Percentiles rank a stretch among this genome's conserved stretches.
Evolutionary conservation across 1,140 invertebrate genomes (phyloP).

Genomic region (Diachasmimorpha longicaudata): DNA sequence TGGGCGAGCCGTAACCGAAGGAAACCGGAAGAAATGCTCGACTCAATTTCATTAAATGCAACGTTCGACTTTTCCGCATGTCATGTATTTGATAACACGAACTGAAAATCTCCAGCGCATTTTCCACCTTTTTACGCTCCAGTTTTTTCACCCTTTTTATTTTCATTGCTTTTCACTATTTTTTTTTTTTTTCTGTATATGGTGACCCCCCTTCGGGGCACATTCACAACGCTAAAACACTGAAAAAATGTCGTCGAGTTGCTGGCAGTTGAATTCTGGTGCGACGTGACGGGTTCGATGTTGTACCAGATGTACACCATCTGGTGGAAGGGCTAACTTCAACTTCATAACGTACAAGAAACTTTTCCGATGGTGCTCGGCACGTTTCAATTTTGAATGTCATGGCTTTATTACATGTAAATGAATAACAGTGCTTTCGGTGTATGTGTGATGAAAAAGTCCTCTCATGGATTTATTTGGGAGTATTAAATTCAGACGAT

Average conservation of each 20-base stretch:
- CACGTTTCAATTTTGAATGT: background rate
- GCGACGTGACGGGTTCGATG: background rate
- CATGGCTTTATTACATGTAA: background rate
- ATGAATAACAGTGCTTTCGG: background rate
- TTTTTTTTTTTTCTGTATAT: background rate
- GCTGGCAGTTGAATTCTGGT: background rate
- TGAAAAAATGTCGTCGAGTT: background rate
- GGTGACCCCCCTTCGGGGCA: background rate
- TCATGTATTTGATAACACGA: background rate
- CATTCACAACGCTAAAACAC: background rate
- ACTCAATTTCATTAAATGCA: background rate
- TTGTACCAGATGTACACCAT: background rate
- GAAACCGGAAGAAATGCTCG: background rate
- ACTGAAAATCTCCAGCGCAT: background rate
- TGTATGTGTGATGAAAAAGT: background rate
- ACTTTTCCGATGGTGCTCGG: background rate
- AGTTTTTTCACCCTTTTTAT: background rate
- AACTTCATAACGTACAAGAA: background rate
- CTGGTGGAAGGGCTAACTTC: background rate
- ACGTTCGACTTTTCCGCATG: background rate
- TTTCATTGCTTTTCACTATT: background rate
- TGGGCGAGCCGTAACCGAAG: background rate
- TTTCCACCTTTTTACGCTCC: background rate
- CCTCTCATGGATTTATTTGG: too few species aligned
- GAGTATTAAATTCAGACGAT: too few species aligned